These are phyloP conservation scores for Leptinotarsa juncta DNA, from an alignment of 2,888 invertebrate genomes.

Conservation along the genomic window DNA sequence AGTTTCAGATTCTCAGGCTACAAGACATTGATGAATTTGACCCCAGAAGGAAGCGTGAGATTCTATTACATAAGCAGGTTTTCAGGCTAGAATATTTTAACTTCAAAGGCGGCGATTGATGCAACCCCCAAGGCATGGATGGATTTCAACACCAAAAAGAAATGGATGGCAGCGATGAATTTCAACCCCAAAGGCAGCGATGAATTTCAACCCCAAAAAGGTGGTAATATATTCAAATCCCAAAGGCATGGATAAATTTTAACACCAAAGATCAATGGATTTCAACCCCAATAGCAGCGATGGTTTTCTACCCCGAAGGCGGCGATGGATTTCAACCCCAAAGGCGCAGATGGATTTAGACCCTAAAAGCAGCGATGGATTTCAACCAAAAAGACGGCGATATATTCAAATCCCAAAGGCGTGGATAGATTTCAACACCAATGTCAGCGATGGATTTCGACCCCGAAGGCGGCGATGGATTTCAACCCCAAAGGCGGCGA, in stretches of 20 bases:
- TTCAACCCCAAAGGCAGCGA: neutral
- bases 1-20: too few relatives aligned
- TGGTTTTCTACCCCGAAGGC: neutral
- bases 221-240: too few relatives aligned
- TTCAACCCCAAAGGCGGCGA: too few relatives aligned
- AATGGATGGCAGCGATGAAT: neutral
- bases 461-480: too few relatives aligned
- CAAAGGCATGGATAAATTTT: neutral
- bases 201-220: too few relatives aligned
- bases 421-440: neutral
- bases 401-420: neutral
- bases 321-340: neutral
- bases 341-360: fast-evolving
- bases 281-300: neutral
- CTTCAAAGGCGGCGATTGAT: neutral
- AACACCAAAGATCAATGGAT: neutral
- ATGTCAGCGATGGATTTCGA: neutral
- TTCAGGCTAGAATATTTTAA: neutral
- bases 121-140: too few relatives aligned
- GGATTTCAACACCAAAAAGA: too few relatives aligned
- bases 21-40: too few relatives aligned
- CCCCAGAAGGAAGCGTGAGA: too few relatives aligned
- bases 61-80: too few relatives aligned
- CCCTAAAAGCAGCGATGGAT: too few relatives aligned
- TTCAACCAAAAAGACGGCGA: too few relatives aligned